Conservation (phyloP, 2,888 invertebrate species). For the Drosophila mettleri region DNA sequence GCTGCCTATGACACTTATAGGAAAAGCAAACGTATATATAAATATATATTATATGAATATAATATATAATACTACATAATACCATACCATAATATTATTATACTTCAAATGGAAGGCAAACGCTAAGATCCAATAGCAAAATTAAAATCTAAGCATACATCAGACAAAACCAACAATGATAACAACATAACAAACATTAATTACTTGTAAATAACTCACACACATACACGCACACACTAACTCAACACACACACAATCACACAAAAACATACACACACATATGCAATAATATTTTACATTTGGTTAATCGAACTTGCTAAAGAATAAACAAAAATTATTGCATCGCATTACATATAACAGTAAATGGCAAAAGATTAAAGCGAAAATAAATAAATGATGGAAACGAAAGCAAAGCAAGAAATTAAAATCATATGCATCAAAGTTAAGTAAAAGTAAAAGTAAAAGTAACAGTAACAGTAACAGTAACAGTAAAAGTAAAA, state of each 20-base stretch:
- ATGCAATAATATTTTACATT: slow-evolving; percentile 61
- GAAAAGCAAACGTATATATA: slow-evolving; percentile 14
- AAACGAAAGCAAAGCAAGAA: slow-evolving; percentile 28
- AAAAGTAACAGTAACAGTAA: slow-evolving; percentile 54
- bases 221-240: slow-evolving; percentile 25
- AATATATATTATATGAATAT: slow-evolving; percentile 36
- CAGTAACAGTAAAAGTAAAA: slow-evolving; percentile 49
- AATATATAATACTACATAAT: slow-evolving; percentile 26
- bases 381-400: slow-evolving; percentile 11
- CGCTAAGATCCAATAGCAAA: slow-evolving; percentile 53
- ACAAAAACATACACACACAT: slow-evolving; percentile 22
- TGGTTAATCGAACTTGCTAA: slow-evolving; percentile 69
- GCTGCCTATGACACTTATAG: background rate
- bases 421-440: slow-evolving; percentile 74
- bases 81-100: slow-evolving; percentile 35
- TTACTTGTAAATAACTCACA: slow-evolving; percentile 63
- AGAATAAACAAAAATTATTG: slow-evolving; percentile 30
- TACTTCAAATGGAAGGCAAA: slow-evolving; percentile 38
- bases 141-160: slow-evolving; percentile 51
- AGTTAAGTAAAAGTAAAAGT: slow-evolving; percentile 45
- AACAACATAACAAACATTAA: slow-evolving; percentile 24
- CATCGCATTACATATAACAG: slow-evolving; percentile 61
- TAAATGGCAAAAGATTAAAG: slow-evolving; percentile 51
- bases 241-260: slow-evolving; percentile 23
- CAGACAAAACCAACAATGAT: slow-evolving; percentile 34